Conservation (phyloP, 2,113 vertebrate genomes). For the Perca schrenkii region DNA sequence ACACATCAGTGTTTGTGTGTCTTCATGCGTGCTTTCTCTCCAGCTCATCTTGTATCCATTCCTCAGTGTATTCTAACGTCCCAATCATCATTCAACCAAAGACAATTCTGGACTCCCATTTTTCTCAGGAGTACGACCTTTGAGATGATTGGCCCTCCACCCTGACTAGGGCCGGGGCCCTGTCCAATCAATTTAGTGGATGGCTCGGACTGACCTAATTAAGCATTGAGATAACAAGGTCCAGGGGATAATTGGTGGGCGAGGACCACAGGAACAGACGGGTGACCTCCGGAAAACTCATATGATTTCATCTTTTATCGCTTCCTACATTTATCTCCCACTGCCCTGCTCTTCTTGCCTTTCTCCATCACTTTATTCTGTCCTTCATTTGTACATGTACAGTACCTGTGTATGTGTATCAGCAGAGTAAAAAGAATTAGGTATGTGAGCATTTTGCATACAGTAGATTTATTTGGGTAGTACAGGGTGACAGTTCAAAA, state of each 20-base stretch:
- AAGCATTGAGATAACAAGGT: slow-evolving; percentile 49
- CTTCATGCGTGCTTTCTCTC: slow-evolving; percentile 16
- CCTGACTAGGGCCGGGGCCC: neutral
- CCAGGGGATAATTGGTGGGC: slow-evolving; percentile 47
- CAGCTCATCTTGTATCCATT: neutral
- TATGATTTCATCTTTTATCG: slow-evolving; percentile 28
- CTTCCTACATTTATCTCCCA: slow-evolving; percentile 2
- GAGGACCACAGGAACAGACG: slow-evolving; percentile 24
- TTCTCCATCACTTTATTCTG: neutral
- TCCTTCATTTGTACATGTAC: neutral
- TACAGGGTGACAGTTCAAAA: neutral
- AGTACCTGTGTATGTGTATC: neutral
- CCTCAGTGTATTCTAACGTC: slow-evolving; percentile 5
- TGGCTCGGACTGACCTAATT: slow-evolving; percentile 30
- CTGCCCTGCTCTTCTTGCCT: neutral
- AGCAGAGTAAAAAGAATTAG: neutral
- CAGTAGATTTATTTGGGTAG: neutral
- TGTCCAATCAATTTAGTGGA: slow-evolving; percentile 54
- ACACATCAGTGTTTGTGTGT: slow-evolving; percentile 22
- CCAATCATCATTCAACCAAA: slow-evolving; percentile 37
- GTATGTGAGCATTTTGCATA: neutral
- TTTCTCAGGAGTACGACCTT: slow-evolving; percentile 55
- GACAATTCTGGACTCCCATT: slow-evolving; percentile 16
- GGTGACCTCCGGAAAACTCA: slow-evolving; percentile 39
- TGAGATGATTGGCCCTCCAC: slow-evolving; percentile 45